Evolutionary conservation across 2,888 invertebrate species (phyloP).

Genomic region (Cheilosia scutellata): DNA sequence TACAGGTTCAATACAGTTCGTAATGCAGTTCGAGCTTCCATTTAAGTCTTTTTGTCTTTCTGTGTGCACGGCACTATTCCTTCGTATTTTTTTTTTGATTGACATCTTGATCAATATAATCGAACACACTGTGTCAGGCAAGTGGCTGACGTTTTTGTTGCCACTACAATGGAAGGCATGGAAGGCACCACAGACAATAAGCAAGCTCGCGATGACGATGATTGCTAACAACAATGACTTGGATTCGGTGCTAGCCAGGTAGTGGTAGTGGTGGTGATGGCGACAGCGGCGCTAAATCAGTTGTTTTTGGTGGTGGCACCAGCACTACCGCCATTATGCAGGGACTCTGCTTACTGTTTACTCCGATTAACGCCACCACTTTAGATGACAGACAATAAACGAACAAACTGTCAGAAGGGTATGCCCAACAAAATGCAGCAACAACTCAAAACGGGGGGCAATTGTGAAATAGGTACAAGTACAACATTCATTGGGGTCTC

Average conservation of each 20-base stretch:
- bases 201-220: constrained; percentile 5
- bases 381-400: constrained; percentile 25
- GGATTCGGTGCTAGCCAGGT: constrained; percentile 58
- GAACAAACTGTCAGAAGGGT: constrained; percentile 36
- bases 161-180: constrained; percentile 17
- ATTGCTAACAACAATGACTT: constrained; percentile 25
- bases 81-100: constrained; percentile 43
- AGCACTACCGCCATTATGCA: constrained; percentile 2
- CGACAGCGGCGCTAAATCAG: constrained; percentile 36
- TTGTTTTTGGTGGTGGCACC: constrained; percentile 35
- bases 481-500: constrained; percentile 49
- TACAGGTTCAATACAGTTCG: no score
- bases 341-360: constrained; percentile 16
- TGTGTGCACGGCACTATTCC: background rate
- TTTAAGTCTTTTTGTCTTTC: background rate
- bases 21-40: no score
- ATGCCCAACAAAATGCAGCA: constrained; percentile 47
- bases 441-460: constrained; percentile 30
- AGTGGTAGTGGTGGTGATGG: constrained; percentile 20
- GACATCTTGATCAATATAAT: constrained; percentile 72
- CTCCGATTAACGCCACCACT: constrained; percentile 42
- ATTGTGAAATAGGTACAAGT: constrained; percentile 52
- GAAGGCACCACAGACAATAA: constrained; percentile 26
- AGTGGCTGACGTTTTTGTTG: constrained; percentile 51
- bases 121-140: constrained; percentile 50